Percentiles rank a stretch among this genome's conserved stretches.
Conservation (phyloP, 2,113 vertebrate genomes). For the Uria aalge region DNA sequence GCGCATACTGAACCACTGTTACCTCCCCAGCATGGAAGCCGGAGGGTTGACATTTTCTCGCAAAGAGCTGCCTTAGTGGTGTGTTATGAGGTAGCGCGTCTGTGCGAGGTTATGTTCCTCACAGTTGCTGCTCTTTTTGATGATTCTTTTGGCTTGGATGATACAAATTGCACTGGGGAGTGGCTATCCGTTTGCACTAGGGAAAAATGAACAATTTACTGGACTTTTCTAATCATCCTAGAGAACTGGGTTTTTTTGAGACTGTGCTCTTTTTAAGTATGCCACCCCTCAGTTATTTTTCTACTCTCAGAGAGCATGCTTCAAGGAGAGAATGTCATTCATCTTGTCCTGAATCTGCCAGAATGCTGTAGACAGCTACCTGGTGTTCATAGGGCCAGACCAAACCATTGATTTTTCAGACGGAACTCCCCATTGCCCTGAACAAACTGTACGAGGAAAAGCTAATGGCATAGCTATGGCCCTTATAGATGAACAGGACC, state of each 20-base stretch:
- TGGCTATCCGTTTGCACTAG: background rate
- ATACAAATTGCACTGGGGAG: background rate
- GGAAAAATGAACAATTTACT: background rate
- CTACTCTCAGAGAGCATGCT: constrained; percentile 4
- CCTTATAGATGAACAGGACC: background rate
- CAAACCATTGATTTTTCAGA: constrained; percentile 24
- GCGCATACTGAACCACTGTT: background rate
- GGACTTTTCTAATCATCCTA: constrained; percentile 16
- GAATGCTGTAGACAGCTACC: background rate
- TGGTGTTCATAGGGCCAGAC: background rate
- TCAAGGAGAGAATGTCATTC: background rate
- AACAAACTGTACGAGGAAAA: background rate
- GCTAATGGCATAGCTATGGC: background rate
- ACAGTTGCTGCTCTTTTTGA: background rate
- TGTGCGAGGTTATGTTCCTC: background rate
- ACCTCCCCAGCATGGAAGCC: background rate
- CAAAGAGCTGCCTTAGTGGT: background rate
- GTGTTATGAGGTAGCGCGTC: background rate
- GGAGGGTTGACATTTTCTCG: background rate
- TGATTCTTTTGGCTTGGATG: background rate
- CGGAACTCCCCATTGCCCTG: background rate
- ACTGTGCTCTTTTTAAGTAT: background rate
- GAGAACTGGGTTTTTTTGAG: background rate
- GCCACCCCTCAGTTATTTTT: background rate
- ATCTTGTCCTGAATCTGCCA: constrained; percentile 2